Conservation (phyloP, 2,797 vertebrate species). For the Bovichtus diacanthus region DNA sequence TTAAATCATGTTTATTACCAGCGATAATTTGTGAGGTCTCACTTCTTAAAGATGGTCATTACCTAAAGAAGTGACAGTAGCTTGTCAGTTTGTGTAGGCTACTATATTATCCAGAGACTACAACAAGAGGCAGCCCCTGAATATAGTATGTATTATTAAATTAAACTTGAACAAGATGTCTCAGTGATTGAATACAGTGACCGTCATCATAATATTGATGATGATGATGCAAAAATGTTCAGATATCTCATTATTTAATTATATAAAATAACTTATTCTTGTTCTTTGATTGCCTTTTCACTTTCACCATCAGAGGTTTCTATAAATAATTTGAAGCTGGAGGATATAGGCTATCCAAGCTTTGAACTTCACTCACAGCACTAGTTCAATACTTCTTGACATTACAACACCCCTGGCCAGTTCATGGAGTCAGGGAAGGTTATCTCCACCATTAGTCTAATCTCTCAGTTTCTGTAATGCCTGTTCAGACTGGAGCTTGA, state of each 20-base stretch:
- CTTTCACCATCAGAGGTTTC: conserved; percentile 9
- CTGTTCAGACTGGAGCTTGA: conserved; percentile 60
- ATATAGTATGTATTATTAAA: neutral
- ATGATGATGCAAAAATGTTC: neutral
- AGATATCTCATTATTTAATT: neutral
- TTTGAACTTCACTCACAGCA: conserved; percentile 52
- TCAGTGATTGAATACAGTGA: neutral
- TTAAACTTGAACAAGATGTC: neutral
- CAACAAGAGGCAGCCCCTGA: neutral
- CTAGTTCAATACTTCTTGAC: conserved; percentile 23
- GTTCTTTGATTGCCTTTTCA: neutral
- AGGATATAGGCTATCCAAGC: conserved; percentile 10
- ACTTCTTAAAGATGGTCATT: conserved; percentile 37
- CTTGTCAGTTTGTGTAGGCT: conserved; percentile 21
- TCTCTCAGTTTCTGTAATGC: conserved; percentile 37
- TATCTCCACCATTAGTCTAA: conserved; percentile 55
- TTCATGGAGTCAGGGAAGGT: conserved; percentile 40
- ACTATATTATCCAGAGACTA: neutral
- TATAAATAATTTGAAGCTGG: conserved; percentile 13
- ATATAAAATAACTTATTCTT: conserved; percentile 3
- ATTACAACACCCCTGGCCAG: conserved; percentile 25
- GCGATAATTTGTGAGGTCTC: conserved; percentile 59
- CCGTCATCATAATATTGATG: neutral
- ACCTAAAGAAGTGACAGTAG: neutral
- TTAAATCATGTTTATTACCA: conserved; percentile 69